Base-by-base conservation (phyloP, 2,113 vertebrate genomes). In the Polyodon spathula region DNA sequence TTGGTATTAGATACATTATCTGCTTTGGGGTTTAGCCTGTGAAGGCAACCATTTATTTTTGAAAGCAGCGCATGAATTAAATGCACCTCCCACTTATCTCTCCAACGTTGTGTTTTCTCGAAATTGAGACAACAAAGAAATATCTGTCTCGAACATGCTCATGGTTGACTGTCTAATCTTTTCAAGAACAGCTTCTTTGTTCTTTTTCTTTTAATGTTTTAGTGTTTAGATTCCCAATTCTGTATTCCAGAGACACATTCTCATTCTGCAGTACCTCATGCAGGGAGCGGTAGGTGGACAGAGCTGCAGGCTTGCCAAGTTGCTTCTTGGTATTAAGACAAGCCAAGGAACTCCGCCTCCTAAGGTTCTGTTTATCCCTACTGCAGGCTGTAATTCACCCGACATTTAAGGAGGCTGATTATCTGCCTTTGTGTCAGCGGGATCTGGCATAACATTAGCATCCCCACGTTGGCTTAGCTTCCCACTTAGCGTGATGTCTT, bases 91-190 rank as follows among this genome's bases (percentile, higher is more conserved):
- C 14, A 46, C 44, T 61, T 11, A 56, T 54, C 61, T 57, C n/a
- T n/a, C n/a, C n/a, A n/a, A n/a, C n/a, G n/a, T n/a, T n/a, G n/a
- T n/a, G n/a, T n/a, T n/a, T n/a, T n/a, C n/a, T n/a, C n/a, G n/a
- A n/a, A n/a, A n/a, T n/a, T n/a, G n/a, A 56, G 54, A 66, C 56
- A 66, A 66, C 37, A 50, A 43, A 56, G 64, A 37, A 61, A 56
- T 52, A 61, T 61, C 38, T 37, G 59, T 37, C 38, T 66, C 37
- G 39, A 61, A 61, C 54, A 66, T 61, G 59, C 57, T 46, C 12
- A 54, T 44, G 37, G 59, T 66, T 61, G 56, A 56, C 52, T 43
- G 54, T 51, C 16, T 66, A 66, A 66, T 66, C 64, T 61, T 66
- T 66, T 37, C 42, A 66, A 52, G 37, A 56, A 52, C 52, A 61